Evolutionary conservation across 2,888 invertebrate species (phyloP), one percentile per base, ranked within the genome.

Genomic region (Tetrapedia diversipes): DNA sequence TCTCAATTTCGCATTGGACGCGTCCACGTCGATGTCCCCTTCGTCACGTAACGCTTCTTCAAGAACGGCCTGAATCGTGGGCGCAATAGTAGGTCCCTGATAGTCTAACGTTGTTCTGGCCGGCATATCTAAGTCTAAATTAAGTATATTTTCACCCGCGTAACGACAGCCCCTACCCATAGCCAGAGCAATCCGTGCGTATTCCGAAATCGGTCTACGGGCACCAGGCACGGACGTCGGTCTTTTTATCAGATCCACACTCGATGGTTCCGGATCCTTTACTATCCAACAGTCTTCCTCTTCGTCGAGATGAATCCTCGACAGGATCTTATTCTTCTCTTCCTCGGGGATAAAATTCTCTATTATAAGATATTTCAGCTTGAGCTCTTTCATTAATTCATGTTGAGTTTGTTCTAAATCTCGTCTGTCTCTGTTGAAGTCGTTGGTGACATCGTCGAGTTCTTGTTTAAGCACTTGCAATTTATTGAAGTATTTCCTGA

Each of bases 401-500:
- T 98, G 97, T 92, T 98, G 97, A 1, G 96, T 95, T 92, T 96
- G 96, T 92, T 99, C 98, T 81, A 97, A 93, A 88, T 99, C 98
- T 87, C 98, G 95, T 67, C 99, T 93, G 91, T 99, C 98, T 77
- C 95, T 94, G 88, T 97, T 96, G 92, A 98, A 98, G 88, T 97
- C 97, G 89, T 97, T 97, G 72, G 95, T 95, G 64, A 95, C 94
- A 89, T 97, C 97, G 79, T 95, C 94, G 11, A 97, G 94, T 89
- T 98, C 98, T 88, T 95, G 95, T 85, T 96, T 94, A 0, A 95
- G 92, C 3, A 94, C 94, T 88, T 96, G 95, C 61, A 96, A 94
- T 92, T 98, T 98, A 19, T 95, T 94, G 89, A 97, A 96, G 89
- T 99, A 94, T 92, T 98, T 97, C 89, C 98, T 97, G 66, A 99